Percentiles rank a stretch among this genome's conserved stretches.
Evolutionary conservation across 2,113 vertebrate genomes (phyloP).

Genomic region (Lycaon pictus): DNA sequence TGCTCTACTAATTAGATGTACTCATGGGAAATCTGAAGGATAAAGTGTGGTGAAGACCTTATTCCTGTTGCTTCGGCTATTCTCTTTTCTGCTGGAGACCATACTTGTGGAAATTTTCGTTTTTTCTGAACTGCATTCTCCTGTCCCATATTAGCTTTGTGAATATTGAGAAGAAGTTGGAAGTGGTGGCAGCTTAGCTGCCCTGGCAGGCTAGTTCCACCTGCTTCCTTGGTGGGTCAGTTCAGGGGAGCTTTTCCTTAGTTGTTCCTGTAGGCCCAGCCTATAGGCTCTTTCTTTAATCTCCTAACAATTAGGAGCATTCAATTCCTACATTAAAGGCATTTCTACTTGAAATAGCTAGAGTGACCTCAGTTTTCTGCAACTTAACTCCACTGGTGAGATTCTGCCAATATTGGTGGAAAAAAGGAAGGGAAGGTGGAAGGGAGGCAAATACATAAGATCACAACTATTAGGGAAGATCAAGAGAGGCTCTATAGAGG

Average conservation of each 20-base stretch:
- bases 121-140: slow-evolving; percentile 35
- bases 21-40: background rate
- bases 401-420: background rate
- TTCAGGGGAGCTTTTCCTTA: background rate
- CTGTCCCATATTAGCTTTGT: background rate
- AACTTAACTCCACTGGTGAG: background rate
- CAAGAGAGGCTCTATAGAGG: background rate
- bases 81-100: background rate
- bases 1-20: background rate
- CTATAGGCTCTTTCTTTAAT: background rate
- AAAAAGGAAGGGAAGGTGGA: background rate
- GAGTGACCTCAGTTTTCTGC: background rate
- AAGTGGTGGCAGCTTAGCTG: background rate
- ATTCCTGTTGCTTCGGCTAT: background rate
- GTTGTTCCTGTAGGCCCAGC: background rate
- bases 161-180: background rate
- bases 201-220: background rate
- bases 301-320: background rate
- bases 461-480: background rate
- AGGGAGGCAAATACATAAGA: background rate
- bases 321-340: background rate
- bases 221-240: background rate
- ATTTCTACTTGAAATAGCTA: background rate
- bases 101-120: background rate
- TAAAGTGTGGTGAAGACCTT: background rate